Evolutionary conservation across 2,113 vertebrate species (phyloP).

Genomic region (Salvator merianae): DNA sequence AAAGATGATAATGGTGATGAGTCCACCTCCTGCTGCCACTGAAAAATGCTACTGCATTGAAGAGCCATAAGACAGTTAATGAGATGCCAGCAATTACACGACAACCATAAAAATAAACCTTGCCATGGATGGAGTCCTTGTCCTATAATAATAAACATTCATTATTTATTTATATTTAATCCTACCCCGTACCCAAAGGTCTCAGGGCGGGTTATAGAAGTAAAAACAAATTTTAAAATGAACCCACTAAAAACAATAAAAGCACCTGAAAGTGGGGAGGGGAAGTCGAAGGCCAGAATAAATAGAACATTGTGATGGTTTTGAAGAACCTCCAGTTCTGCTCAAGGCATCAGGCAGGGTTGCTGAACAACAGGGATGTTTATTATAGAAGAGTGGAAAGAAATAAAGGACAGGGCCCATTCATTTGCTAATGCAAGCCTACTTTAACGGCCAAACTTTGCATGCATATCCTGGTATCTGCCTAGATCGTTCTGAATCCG

Average conservation of each 20-base stretch:
- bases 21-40: neutral
- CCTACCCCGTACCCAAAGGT: too few relatives aligned
- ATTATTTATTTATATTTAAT: too few relatives aligned
- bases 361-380: neutral
- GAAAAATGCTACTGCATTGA: neutral
- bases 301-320: neutral
- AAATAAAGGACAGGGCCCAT: neutral
- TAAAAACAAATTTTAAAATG: too few relatives aligned
- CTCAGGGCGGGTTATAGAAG: too few relatives aligned
- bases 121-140: conserved; percentile 27
- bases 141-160: neutral
- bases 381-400: neutral
- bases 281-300: neutral
- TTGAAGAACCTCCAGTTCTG: neutral
- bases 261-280: neutral
- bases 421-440: neutral
- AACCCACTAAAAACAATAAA: neutral
- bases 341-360: neutral
- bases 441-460: neutral
- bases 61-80: neutral
- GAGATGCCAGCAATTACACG: neutral
- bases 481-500: neutral
- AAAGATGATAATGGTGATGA: neutral
- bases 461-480: too few relatives aligned
- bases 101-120: conserved; percentile 23